These are phyloP conservation scores for Euwallacea fornicatus DNA, from an alignment of 1,140 invertebrate species.

Conservation along the genomic window DNA sequence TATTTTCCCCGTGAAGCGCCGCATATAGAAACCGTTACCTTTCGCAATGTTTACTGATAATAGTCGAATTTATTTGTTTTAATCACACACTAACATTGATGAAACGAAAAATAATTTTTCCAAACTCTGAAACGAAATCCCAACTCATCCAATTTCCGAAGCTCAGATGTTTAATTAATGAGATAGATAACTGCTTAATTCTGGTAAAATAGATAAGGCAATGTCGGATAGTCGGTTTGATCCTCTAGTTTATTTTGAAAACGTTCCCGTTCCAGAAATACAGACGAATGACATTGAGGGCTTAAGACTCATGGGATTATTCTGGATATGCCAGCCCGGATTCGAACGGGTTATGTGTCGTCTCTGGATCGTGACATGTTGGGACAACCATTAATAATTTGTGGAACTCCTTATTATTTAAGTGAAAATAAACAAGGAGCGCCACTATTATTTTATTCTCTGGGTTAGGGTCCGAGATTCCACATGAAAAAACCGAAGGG, in stretches of 20 bases:
- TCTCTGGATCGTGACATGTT: background rate
- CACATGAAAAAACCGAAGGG: constrained; percentile 3
- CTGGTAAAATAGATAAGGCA: constrained; percentile 10
- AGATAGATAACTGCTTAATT: constrained; percentile 11
- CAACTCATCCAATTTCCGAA: too few relatives aligned
- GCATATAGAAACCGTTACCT: constrained; percentile 20
- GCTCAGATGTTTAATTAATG: constrained; percentile 10
- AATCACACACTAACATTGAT: background rate
- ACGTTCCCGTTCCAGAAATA: background rate
- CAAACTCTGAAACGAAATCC: too few relatives aligned
- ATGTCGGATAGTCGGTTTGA: constrained; percentile 17
- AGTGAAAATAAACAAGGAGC: background rate
- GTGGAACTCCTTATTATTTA: background rate
- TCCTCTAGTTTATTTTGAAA: background rate
- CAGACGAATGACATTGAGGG: constrained; percentile 7
- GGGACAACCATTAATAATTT: background rate
- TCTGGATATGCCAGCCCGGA: background rate
- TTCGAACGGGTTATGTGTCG: background rate
- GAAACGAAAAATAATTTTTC: background rate
- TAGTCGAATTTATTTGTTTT: constrained; percentile 14
- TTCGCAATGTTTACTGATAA: constrained; percentile 26
- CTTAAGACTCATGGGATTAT: constrained; percentile 11
- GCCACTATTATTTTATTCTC: background rate
- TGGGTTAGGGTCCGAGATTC: constrained; percentile 5
- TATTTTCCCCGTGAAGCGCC: constrained; percentile 31